A percentile compares a stretch with the other conserved stretches of the same genome.
phyloP scores from a whole-genome alignment of 2,113 vertebrate genomes.

The Pterocles orientalis region DNA sequence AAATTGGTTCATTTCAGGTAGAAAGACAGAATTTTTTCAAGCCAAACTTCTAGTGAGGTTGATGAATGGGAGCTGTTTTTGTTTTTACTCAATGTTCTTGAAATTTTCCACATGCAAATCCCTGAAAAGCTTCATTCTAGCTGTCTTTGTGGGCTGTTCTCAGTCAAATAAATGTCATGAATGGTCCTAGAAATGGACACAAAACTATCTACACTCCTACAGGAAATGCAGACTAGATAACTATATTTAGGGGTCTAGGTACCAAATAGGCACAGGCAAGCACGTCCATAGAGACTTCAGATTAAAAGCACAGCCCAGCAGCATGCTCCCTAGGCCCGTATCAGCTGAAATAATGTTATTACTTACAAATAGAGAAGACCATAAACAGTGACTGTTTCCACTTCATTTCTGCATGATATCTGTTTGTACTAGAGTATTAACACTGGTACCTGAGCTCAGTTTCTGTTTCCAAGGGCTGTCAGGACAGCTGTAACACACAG shows the following conservation, averaged over 20 bases:
- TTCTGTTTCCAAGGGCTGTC: background rate
- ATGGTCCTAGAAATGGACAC: background rate
- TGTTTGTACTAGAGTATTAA: background rate
- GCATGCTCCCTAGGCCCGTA: background rate
- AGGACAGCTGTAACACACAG: background rate
- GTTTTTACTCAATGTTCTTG: background rate
- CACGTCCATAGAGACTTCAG: background rate
- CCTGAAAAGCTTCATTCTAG: background rate
- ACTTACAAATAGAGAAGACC: background rate
- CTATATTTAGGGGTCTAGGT: background rate
- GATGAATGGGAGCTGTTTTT: background rate
- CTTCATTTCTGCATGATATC: background rate
- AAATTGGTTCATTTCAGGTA: background rate
- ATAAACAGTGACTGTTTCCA: background rate
- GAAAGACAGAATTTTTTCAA: background rate
- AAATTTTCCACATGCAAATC: background rate
- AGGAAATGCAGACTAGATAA: background rate
- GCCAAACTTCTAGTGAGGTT: background rate
- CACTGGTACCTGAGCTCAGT: background rate
- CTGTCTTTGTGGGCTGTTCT: background rate
- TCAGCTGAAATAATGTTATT: background rate
- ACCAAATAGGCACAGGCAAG: background rate
- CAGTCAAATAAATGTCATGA: background rate
- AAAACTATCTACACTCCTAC: background rate
- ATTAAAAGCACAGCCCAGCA: background rate